A percentile compares a stretch with the other conserved stretches of the same genome.
These are phyloP conservation scores for Aegotheles bennettii DNA, from an alignment of 2,113 vertebrate species.

Conservation along the genomic window DNA sequence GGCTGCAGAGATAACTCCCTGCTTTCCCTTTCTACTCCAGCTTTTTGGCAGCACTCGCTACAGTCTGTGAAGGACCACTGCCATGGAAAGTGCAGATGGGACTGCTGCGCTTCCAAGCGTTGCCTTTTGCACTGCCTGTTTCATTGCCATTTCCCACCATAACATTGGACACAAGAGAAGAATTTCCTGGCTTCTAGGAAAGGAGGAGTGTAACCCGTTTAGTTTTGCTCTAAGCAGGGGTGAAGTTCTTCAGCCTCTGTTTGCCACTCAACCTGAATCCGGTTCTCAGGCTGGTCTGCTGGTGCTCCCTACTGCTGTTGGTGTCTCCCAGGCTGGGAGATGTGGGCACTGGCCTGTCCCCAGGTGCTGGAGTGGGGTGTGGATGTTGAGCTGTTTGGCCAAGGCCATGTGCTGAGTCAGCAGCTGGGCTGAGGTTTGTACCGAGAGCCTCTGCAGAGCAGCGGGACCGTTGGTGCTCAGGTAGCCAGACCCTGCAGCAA, in stretches of 20 bases:
- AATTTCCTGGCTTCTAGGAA: not conserved
- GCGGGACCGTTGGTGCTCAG: not conserved
- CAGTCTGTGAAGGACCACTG: not conserved
- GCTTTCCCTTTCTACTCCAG: not conserved
- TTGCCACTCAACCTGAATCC: not conserved
- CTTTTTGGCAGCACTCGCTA: not conserved
- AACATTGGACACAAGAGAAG: not conserved
- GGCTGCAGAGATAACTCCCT: not conserved
- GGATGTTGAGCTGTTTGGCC: not conserved
- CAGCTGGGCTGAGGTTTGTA: not conserved
- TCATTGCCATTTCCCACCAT: not conserved
- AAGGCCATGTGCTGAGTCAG: not conserved
- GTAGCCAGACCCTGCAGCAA: not conserved
- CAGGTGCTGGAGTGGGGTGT: not conserved
- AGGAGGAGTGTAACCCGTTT: not conserved
- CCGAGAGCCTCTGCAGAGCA: not conserved
- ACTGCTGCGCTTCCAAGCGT: not conserved
- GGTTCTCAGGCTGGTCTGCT: not conserved
- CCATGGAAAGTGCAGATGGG: not conserved
- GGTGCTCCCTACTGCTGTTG: rapidly evolving
- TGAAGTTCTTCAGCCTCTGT: not conserved
- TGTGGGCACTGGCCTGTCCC: not conserved
- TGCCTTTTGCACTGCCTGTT: not conserved
- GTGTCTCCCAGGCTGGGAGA: not conserved
- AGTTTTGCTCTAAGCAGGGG: not conserved